These are phyloP conservation scores for Parauchenoglanis punctatus DNA, from an alignment of 2,797 vertebrate genomes.

Conservation along the genomic window DNA sequence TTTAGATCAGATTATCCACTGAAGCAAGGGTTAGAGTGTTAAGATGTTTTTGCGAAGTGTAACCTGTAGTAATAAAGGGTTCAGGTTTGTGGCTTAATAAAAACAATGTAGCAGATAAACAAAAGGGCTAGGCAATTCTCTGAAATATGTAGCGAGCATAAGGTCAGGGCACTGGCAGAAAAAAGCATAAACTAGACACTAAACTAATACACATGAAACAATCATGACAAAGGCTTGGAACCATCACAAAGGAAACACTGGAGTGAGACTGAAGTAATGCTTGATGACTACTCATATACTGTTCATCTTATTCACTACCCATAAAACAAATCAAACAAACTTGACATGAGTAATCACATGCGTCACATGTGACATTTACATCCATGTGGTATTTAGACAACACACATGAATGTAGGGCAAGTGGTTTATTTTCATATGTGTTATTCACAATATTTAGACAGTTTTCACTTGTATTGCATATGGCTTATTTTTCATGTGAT, in stretches of 20 bases:
- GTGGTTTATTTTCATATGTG: background rate
- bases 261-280: background rate
- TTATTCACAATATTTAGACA: background rate
- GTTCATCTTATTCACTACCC: background rate
- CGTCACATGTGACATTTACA: background rate
- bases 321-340: background rate
- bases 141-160: background rate
- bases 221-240: background rate
- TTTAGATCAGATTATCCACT: background rate
- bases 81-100: background rate
- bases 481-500: background rate
- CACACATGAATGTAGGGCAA: background rate
- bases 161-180: background rate
- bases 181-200: background rate
- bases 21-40: background rate
- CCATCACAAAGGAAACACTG: background rate
- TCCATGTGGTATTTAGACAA: background rate
- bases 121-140: background rate
- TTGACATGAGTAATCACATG: no score
- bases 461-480: background rate
- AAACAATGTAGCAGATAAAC: background rate
- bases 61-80: background rate
- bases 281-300: background rate
- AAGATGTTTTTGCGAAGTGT: background rate
- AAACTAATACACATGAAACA: background rate